Evolutionary conservation across 2,797 vertebrate species (phyloP).

Genomic region (Clarias fuscus): DNA sequence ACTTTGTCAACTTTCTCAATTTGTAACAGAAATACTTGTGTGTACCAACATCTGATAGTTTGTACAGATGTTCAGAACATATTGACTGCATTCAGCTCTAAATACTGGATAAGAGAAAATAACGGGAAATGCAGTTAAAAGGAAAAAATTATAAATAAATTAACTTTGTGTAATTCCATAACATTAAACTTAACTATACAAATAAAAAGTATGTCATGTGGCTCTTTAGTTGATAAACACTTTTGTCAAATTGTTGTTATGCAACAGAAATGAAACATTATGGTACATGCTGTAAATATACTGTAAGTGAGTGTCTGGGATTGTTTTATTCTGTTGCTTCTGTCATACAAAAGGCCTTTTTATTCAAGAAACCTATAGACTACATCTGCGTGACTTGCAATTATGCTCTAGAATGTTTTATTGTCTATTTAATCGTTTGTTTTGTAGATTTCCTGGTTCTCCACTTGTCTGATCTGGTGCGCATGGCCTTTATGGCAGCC

Average conservation of each 20-base stretch:
- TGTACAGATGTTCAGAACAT: neutral
- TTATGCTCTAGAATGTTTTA: neutral
- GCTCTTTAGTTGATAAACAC: neutral
- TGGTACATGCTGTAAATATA: neutral
- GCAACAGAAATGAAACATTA: neutral
- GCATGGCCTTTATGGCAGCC: constrained; percentile 96
- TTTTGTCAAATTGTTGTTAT: neutral
- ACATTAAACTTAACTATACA: neutral
- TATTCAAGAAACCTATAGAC: neutral
- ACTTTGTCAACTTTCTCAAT: no score
- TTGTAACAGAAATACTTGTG: no score
- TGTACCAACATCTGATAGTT: no score
- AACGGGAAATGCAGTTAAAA: no score
- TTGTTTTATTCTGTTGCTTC: neutral
- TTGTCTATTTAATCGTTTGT: neutral
- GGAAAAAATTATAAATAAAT: no score
- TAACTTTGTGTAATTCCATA: no score
- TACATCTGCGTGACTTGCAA: neutral
- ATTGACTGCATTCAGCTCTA: neutral
- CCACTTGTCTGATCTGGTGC: constrained; percentile 88
- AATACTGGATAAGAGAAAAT: no score
- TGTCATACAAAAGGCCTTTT: neutral
- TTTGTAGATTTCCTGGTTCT: constrained; percentile 86
- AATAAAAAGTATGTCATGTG: neutral
- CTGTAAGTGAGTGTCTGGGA: neutral